Conservation (phyloP, 2,113 vertebrate species). For the Alaudala cheleensis region DNA sequence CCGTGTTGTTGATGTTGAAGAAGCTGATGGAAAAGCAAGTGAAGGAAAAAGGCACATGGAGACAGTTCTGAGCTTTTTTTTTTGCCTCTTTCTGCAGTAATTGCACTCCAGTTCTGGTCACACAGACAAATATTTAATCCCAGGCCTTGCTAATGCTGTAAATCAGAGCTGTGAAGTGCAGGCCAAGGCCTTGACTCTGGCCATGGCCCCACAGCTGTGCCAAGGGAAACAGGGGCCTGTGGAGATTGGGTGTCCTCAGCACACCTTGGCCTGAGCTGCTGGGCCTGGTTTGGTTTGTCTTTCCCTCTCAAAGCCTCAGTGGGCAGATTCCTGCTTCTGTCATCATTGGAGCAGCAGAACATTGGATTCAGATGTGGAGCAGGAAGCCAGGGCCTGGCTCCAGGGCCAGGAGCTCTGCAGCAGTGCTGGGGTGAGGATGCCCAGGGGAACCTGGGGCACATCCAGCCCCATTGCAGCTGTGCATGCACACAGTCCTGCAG, state of each 20-base stretch:
- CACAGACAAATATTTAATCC: constrained; percentile 62
- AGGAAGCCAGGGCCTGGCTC: constrained; percentile 19
- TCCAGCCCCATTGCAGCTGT: too few species aligned
- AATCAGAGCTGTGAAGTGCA: constrained; percentile 47
- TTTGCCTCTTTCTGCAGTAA: constrained; percentile 11
- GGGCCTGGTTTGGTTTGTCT: constrained; percentile 9
- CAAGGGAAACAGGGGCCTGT: constrained; percentile 42
- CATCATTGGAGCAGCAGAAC: constrained; percentile 18
- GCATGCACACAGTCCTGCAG: too few species aligned
- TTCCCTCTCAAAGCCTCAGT: neutral
- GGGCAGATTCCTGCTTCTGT: constrained; percentile 50
- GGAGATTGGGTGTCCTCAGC: constrained; percentile 57
- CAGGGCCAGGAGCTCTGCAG: neutral
- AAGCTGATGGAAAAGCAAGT: constrained; percentile 19
- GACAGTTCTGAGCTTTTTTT: neutral
- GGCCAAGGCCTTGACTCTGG: constrained; percentile 31
- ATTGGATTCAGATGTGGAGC: constrained; percentile 23
- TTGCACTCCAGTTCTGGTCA: constrained; percentile 47
- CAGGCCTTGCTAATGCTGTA: constrained; percentile 43
- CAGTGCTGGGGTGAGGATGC: too few species aligned
- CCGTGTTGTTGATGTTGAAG: neutral
- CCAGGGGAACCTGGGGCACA: too few species aligned
- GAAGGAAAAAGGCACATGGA: neutral
- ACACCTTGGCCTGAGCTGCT: constrained; percentile 6
- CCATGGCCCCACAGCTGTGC: neutral